Conservation (phyloP, 2,797 vertebrate species). For the Harpagifer antarcticus region DNA sequence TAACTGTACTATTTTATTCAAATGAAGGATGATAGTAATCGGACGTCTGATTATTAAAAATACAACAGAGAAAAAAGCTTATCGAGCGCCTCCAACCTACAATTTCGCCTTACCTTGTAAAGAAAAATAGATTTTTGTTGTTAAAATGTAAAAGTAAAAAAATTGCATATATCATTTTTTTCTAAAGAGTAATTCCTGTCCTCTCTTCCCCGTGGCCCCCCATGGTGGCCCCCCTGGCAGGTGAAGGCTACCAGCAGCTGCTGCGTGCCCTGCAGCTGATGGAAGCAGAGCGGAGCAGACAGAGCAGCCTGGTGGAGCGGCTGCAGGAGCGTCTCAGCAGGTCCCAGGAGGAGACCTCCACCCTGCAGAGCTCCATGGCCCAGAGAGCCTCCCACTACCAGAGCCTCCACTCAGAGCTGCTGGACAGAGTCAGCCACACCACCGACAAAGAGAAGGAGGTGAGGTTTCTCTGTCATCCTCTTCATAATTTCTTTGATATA, state of each 20-base stretch:
- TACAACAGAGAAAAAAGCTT: too few species aligned
- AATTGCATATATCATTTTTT: too few species aligned
- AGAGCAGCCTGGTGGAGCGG: constrained; percentile 79
- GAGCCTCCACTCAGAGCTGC: constrained; percentile 89
- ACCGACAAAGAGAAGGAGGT: constrained; percentile 88
- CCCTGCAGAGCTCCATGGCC: constrained; percentile 89
- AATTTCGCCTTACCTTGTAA: too few species aligned
- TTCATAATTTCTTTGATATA: background rate
- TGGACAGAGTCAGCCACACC: constrained; percentile 88
- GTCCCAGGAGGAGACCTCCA: constrained; percentile 87
- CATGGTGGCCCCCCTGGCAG: constrained; percentile 36
- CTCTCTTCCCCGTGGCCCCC: background rate
- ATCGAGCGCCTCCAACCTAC: too few species aligned
- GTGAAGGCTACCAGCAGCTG: constrained; percentile 84
- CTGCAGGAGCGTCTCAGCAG: constrained; percentile 84
- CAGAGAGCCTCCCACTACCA: constrained; percentile 92
- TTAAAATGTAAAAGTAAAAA: background rate
- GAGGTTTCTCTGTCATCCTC: background rate
- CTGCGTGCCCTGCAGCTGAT: constrained; percentile 80
- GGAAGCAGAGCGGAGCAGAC: constrained; percentile 85
- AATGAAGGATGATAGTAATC: too few species aligned
- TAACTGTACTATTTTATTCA: too few species aligned
- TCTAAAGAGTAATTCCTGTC: background rate
- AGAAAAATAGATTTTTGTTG: too few species aligned
- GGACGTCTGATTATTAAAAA: too few species aligned